phyloP scores from a whole-genome alignment of 2,797 vertebrate genomes.

The Manis crassicaudata region DNA sequence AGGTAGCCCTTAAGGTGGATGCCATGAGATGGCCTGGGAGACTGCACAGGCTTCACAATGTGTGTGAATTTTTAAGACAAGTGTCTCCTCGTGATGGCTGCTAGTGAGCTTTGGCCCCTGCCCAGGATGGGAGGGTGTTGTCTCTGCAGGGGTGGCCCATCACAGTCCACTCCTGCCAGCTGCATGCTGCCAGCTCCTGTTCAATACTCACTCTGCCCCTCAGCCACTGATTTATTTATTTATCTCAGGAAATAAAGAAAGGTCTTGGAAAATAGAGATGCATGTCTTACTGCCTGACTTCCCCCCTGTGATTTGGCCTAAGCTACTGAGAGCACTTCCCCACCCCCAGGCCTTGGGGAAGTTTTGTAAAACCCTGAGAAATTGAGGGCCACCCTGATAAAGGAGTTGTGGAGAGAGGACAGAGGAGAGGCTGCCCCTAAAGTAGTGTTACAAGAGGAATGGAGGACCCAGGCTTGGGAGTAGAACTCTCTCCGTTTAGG shows the following conservation, averaged over 20 bases:
- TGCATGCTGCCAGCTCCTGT: constrained; percentile 70
- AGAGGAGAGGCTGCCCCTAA: neutral
- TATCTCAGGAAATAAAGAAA: constrained; percentile 84
- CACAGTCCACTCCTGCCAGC: constrained; percentile 48
- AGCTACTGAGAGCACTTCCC: neutral
- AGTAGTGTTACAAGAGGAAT: neutral
- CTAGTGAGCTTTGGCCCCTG: constrained; percentile 22
- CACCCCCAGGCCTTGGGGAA: neutral
- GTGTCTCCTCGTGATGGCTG: constrained; percentile 12
- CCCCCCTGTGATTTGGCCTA: neutral
- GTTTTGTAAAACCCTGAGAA: neutral
- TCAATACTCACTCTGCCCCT: neutral
- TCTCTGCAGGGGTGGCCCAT: neutral
- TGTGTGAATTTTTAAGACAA: constrained; percentile 11
- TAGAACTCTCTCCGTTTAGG: neutral
- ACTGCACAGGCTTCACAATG: neutral
- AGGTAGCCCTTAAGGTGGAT: neutral
- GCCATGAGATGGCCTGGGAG: neutral
- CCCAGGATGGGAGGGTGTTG: neutral
- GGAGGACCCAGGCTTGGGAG: neutral
- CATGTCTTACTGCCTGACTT: neutral
- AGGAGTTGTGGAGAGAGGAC: neutral
- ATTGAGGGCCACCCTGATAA: neutral
- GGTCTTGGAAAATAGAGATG: constrained; percentile 53
- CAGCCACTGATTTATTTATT: constrained; percentile 74